phyloP scores from a whole-genome alignment of 2,888 invertebrate genomes.

The Argynnis bischoffii region DNA sequence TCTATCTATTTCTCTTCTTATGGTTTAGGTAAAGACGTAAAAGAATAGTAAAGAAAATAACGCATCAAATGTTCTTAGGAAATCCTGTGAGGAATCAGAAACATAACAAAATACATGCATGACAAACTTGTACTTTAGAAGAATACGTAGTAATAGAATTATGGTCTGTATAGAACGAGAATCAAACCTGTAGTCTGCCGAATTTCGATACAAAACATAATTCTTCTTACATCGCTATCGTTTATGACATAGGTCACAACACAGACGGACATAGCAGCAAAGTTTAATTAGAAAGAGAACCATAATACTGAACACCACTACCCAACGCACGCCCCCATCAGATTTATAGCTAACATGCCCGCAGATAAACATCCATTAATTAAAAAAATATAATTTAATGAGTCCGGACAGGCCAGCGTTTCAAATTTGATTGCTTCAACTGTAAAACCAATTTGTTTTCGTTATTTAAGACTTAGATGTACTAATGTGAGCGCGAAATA shows the following conservation, averaged over 20 bases:
- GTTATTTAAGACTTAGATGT: constrained; percentile 27
- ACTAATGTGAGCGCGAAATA: background rate
- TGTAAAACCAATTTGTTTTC: constrained; percentile 42
- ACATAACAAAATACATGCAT: too few relatives aligned
- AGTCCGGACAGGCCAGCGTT: constrained; percentile 46
- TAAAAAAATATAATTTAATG: constrained; percentile 74
- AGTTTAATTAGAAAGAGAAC: constrained; percentile 80
- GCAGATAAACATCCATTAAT: constrained; percentile 80
- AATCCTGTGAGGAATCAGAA: too few relatives aligned
- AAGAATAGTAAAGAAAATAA: too few relatives aligned
- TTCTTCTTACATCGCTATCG: constrained; percentile 19
- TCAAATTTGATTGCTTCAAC: constrained; percentile 44
- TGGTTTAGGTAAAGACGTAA: too few relatives aligned
- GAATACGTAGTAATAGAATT: too few relatives aligned
- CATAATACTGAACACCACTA: constrained; percentile 74
- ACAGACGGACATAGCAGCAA: constrained; percentile 49
- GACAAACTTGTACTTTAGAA: too few relatives aligned
- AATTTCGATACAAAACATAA: background rate
- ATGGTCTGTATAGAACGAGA: too few relatives aligned
- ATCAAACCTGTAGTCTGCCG: background rate
- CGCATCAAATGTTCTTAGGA: too few relatives aligned
- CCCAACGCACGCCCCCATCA: constrained; percentile 71
- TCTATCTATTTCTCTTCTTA: too few relatives aligned
- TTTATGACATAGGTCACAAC: constrained; percentile 40
- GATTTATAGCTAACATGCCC: constrained; percentile 75